Conservation (phyloP, 2,888 invertebrate genomes). For the Macroteleia sp. region DNA sequence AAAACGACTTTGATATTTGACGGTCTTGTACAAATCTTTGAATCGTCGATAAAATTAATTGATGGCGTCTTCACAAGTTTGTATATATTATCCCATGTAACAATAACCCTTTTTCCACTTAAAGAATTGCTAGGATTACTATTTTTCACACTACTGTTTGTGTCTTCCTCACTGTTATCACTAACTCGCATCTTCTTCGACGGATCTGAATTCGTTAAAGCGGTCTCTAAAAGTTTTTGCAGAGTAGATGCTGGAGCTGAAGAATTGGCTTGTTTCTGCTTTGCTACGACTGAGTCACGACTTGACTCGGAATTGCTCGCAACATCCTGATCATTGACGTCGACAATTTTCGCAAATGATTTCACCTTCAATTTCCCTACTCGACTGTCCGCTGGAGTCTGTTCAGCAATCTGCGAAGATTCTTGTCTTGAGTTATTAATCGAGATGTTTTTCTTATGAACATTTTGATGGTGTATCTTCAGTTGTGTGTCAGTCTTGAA, state of each 20-base stretch:
- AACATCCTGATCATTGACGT: background rate
- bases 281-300: background rate
- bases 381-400: background rate
- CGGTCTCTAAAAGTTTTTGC: background rate
- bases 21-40: constrained; percentile 5
- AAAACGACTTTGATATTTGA: constrained; percentile 17
- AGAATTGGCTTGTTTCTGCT: background rate
- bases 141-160: background rate
- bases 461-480: constrained; percentile 31
- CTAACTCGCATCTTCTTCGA: too few species aligned
- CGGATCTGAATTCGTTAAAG: background rate
- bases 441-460: constrained; percentile 15
- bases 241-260: background rate
- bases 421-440: background rate
- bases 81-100: constrained; percentile 44
- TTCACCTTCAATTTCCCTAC: constrained; percentile 57
- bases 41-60: constrained; percentile 12
- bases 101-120: constrained; percentile 41
- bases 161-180: background rate
- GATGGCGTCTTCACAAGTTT: constrained; percentile 23
- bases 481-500: constrained; percentile 40
- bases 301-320: background rate
- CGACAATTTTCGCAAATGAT: constrained; percentile 51
- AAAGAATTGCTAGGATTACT: too few species aligned
- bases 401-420: background rate